phyloP scores from a whole-genome alignment of 2,113 vertebrate genomes.

The Gavia stellata region DNA sequence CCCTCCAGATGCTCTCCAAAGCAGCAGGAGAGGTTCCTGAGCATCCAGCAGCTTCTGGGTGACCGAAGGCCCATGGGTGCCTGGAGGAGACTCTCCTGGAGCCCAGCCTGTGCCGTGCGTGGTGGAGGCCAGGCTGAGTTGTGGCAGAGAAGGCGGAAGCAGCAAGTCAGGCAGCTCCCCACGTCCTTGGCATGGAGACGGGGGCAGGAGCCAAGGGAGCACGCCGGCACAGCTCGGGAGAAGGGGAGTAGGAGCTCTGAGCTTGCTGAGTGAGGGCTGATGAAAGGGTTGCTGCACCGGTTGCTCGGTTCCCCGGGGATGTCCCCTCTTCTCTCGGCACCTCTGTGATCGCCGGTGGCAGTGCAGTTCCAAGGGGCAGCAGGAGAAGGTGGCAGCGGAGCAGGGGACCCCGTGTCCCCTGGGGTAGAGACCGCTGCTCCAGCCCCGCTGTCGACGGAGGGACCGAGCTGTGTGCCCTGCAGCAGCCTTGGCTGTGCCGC shows the following conservation, averaged over 20 bases:
- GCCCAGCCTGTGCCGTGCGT: neutral
- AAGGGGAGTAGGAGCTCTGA: accelerated
- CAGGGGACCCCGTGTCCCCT: neutral
- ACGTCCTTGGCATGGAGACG: neutral
- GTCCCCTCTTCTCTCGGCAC: neutral
- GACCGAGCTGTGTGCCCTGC: neutral
- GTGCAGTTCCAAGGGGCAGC: accelerated
- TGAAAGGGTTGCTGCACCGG: neutral
- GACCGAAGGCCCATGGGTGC: neutral
- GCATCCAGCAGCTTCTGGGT: neutral
- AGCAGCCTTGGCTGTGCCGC: neutral
- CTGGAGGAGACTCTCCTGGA: neutral
- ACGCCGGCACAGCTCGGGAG: neutral
- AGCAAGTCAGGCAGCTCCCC: neutral
- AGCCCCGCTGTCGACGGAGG: neutral
- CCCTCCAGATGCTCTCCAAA: neutral
- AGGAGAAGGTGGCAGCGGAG: neutral
- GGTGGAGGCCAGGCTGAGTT: neutral
- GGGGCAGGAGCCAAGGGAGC: neutral
- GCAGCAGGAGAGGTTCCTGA: neutral
- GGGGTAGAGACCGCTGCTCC: neutral
- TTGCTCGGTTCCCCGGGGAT: neutral
- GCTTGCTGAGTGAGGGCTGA: neutral
- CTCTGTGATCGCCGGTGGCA: neutral
- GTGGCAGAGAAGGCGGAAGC: neutral